Base-by-base conservation (phyloP, 2,888 invertebrate species). In the Panopea generosa region DNA sequence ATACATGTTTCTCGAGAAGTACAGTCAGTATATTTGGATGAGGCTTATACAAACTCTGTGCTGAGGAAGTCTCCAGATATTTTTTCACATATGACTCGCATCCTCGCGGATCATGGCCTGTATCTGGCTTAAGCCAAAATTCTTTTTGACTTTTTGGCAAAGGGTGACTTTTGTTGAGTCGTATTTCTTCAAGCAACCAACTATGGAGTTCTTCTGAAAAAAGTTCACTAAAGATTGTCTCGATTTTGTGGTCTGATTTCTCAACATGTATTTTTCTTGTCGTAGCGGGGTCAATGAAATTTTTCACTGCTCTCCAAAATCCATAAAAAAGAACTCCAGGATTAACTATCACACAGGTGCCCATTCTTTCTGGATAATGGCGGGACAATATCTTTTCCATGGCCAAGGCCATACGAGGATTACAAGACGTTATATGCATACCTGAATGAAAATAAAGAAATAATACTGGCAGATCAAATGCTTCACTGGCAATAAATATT, bases 341-440 rank as follows among this genome's bases (percentile, higher is more conserved):
- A 78, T 92, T 92, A 27, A 92, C 69, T 79, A 89, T 90, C 63
- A 91, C 85, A 60, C 89, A 90, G 52, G 87, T 67, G 4, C 91
- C 92, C 11, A 92, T 87, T n/a, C 90, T 77, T 77, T 92, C 92
- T n/a, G 92, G 92, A 70, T 92, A 92, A 69, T 89, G 89, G 68
- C 88, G 89, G 27, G 91, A 84, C 63, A 92, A 71, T 0, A 90
- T 72, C 70, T 90, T 90, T 11, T 88, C 85, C 18, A 89, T 85
- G 6, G 87, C 89, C 59, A 88, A 89, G 4, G 90, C 92, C 11
- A 92, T 82, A 65, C 86, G 87, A 2, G 92, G 92, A 74, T 91
- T 91, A 76, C 91, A 92, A 1, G 87, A 78, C 18, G 87, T 85
- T 7, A 92, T 68, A 4, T 88, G 88, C 89, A 92, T 90, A 9